Evolutionary conservation across 2,797 vertebrate genomes (phyloP).

Genomic region (Syncerus caffer): DNA sequence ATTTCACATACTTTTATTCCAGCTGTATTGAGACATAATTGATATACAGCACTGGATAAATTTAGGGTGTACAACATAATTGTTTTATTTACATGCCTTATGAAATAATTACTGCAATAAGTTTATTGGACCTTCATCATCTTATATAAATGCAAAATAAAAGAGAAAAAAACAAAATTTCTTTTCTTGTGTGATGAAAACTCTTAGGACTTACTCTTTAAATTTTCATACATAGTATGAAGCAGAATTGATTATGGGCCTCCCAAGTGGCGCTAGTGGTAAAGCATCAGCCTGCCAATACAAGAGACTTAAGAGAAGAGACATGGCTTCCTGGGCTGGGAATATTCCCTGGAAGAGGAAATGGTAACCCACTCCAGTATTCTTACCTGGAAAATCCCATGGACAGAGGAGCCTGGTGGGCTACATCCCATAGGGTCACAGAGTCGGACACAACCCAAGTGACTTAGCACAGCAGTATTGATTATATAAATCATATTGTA

Average conservation of each 20-base stretch:
- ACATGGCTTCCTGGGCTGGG: neutral
- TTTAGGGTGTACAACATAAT: neutral
- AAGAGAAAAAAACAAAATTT: neutral
- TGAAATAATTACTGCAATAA: neutral
- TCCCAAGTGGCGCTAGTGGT: rapidly evolving
- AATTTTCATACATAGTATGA: neutral
- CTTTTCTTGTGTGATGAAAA: neutral
- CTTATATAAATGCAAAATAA: neutral
- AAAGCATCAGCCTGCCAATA: neutral
- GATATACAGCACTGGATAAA: neutral
- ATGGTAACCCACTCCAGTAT: neutral
- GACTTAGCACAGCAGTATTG: neutral
- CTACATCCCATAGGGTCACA: neutral
- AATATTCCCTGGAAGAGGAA: neutral
- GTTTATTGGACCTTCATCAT: neutral
- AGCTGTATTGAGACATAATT: neutral
- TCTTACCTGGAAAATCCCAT: neutral
- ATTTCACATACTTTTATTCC: neutral
- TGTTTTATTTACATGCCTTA: neutral
- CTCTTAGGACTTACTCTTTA: neutral
- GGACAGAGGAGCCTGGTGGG: neutral
- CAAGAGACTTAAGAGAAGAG: neutral
- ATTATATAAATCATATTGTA: neutral
- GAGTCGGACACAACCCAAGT: rapidly evolving
- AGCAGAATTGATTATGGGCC: neutral